Evolutionary conservation across 2,797 vertebrate genomes (phyloP).

Genomic region (Prunella strophiata): DNA sequence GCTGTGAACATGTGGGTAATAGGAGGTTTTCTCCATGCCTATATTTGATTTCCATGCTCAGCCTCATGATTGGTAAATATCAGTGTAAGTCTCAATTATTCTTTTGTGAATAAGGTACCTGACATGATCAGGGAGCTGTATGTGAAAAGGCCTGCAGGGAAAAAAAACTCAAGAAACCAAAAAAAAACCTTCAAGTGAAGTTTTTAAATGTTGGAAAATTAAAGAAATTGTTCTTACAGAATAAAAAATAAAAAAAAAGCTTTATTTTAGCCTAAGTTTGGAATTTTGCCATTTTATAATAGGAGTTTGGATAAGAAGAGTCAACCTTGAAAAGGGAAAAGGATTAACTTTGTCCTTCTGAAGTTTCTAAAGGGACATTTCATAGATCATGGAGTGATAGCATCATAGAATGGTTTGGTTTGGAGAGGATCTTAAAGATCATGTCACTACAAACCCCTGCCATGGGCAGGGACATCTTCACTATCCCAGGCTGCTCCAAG

Average conservation of each 20-base stretch:
- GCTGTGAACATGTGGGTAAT: constrained; percentile 70
- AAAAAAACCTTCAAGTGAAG: background rate
- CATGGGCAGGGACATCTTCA: background rate
- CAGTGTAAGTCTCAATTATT: constrained; percentile 3
- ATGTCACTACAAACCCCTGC: background rate
- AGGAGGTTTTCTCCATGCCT: constrained; percentile 30
- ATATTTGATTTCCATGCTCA: constrained; percentile 21
- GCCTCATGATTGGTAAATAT: constrained; percentile 30
- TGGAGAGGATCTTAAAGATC: background rate
- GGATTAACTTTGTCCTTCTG: background rate
- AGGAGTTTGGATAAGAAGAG: background rate
- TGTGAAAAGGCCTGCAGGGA: background rate
- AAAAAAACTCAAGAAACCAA: background rate
- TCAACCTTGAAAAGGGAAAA: background rate
- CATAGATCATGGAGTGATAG: background rate
- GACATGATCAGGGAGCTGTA: background rate
- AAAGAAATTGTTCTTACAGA: background rate
- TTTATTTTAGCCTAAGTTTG: background rate
- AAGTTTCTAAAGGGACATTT: background rate
- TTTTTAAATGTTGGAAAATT: background rate
- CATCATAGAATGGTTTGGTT: background rate
- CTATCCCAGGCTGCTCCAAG: accelerated
- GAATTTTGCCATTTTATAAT: background rate
- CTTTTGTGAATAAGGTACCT: constrained; percentile 29
- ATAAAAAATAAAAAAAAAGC: background rate